Percentiles rank a stretch among this genome's conserved stretches.
Evolutionary conservation across 2,113 vertebrate genomes (phyloP).

Genomic region (Brachionichthys hirsutus): DNA sequence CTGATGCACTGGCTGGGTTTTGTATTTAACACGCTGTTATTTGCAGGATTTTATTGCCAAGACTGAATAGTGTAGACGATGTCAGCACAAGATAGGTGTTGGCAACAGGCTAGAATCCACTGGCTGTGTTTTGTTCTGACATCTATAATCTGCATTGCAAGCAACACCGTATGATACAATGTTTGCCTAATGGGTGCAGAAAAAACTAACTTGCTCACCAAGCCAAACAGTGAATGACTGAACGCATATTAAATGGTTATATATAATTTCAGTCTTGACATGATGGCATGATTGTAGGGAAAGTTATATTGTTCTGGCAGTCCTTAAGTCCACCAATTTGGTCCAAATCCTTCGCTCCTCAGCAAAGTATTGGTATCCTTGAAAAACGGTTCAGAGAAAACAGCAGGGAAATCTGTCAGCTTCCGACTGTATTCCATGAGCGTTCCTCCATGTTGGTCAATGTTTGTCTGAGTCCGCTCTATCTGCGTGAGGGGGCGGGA

Average conservation of each 20-base stretch:
- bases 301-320: background rate
- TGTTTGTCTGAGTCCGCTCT: too few species aligned
- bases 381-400: too few species aligned
- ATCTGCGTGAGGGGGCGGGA: too few species aligned
- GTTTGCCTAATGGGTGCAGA: conserved; percentile 5
- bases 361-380: too few species aligned
- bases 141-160: background rate
- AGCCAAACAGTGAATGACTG: background rate
- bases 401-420: too few species aligned
- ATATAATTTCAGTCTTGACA: background rate
- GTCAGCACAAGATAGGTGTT: background rate
- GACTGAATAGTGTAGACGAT: background rate
- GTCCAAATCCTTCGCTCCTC: too few species aligned
- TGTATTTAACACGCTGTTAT: background rate
- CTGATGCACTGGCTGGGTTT: background rate
- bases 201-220: conserved; percentile 13
- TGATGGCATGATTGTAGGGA: background rate
- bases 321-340: background rate
- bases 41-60: background rate
- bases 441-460: too few species aligned
- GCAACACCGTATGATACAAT: conserved; percentile 5
- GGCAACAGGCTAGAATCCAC: background rate
- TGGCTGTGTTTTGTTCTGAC: conserved; percentile 8
- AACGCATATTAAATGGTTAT: conserved; percentile 9
- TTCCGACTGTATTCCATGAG: too few species aligned